phyloP scores from a whole-genome alignment of 2,888 invertebrate species.

The Carterocephalus palaemon region DNA sequence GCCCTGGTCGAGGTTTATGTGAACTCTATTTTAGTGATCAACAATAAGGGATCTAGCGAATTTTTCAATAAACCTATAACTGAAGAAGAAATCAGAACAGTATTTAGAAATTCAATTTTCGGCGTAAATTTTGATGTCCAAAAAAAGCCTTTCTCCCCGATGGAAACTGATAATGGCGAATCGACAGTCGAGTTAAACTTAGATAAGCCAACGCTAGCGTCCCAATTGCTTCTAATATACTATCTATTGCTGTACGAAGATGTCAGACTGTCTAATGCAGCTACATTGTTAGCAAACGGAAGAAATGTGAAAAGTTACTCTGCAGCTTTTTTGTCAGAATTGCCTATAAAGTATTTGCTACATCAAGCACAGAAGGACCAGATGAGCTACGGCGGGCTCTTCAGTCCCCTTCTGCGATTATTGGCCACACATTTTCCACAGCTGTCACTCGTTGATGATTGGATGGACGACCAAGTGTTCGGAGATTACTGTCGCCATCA shows the following conservation, averaged over 20 bases:
- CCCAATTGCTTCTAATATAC: constrained; percentile 93
- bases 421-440: constrained; percentile 97
- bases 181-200: constrained; percentile 74
- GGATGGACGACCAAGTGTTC: constrained; percentile 89
- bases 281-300: constrained; percentile 81
- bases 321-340: constrained; percentile 90
- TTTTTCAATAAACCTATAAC: constrained; percentile 94
- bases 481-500: constrained; percentile 62
- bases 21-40: constrained; percentile 89
- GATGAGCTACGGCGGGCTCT: constrained; percentile 92
- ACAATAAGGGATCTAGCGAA: constrained; percentile 82
- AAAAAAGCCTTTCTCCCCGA: constrained; percentile 70
- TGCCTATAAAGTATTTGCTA: constrained; percentile 95
- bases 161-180: constrained; percentile 77
- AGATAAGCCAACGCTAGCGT: constrained; percentile 85
- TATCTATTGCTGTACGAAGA: constrained; percentile 96
- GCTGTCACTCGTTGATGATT: constrained; percentile 95
- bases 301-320: constrained; percentile 91
- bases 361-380: constrained; percentile 96
- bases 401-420: constrained; percentile 91
- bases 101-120: constrained; percentile 88
- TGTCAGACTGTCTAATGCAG: constrained; percentile 86
- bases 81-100: constrained; percentile 91
- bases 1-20: constrained; percentile 96
- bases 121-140: constrained; percentile 84